A percentile compares a stretch with the other conserved stretches of the same genome.
phyloP scores from a whole-genome alignment of 2,113 vertebrate species.

The Lophochroa leadbeateri region DNA sequence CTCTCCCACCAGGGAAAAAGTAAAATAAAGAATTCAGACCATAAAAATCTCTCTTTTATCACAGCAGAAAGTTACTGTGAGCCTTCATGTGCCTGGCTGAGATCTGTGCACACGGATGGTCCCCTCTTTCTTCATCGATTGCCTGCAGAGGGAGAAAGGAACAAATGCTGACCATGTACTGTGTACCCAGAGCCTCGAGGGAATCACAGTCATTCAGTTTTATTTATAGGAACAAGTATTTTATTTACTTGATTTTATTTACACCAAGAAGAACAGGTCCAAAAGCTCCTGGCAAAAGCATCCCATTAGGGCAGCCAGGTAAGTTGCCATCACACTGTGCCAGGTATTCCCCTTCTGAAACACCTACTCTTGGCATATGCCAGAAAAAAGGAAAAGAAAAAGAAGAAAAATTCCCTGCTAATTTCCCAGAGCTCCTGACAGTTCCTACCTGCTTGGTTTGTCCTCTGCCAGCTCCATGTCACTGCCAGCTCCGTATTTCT shows the following conservation, averaged over 20 bases:
- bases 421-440: background rate
- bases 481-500: conserved; percentile 19
- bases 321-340: background rate
- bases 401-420: background rate
- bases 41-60: conserved; percentile 14
- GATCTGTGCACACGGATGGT: background rate
- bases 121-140: background rate
- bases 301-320: background rate
- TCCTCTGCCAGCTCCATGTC: background rate
- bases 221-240: background rate
- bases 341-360: conserved; percentile 22
- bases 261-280: background rate
- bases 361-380: background rate
- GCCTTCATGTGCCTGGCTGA: background rate
- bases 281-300: conserved; percentile 25
- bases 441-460: background rate
- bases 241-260: conserved; percentile 1
- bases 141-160: background rate
- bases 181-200: background rate
- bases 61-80: background rate
- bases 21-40: conserved; percentile 12
- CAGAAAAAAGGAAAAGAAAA: background rate
- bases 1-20: conserved; percentile 3
- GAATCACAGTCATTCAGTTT: background rate
- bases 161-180: background rate